phyloP scores from a whole-genome alignment of 1,140 invertebrate species.

The Psilanteris sp. region DNA sequence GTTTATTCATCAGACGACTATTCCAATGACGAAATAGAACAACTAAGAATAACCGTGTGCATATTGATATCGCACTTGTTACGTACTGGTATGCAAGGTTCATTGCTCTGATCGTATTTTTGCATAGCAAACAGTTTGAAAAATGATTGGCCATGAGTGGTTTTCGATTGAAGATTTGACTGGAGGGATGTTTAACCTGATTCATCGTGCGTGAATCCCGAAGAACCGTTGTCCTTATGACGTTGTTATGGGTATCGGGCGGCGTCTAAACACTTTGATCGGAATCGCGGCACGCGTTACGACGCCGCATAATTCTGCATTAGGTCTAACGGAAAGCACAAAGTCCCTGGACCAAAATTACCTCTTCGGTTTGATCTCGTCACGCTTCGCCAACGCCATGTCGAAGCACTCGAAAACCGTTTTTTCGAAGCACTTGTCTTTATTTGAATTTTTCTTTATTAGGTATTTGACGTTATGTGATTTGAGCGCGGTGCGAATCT shows the following conservation, averaged over 20 bases:
- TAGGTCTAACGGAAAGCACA: slow-evolving; percentile 27
- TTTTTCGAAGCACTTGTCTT: slow-evolving; percentile 46
- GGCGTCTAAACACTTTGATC: slow-evolving; percentile 45
- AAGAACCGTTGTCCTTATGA: slow-evolving; percentile 50
- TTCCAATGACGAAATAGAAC: no score
- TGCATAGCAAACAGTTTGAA: slow-evolving; percentile 1
- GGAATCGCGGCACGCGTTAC: slow-evolving; percentile 38
- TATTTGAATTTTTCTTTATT: slow-evolving; percentile 57
- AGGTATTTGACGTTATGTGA: no score
- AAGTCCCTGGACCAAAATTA: slow-evolving; percentile 11
- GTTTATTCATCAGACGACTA: no score
- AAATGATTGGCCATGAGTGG: slow-evolving; percentile 30
- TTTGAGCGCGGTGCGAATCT: no score
- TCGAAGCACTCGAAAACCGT: slow-evolving; percentile 45
- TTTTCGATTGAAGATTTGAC: slow-evolving; percentile 35
- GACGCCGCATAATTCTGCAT: slow-evolving; percentile 52
- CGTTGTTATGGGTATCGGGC: slow-evolving; percentile 1
- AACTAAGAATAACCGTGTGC: slow-evolving; percentile 9
- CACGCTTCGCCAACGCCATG: slow-evolving; percentile 29
- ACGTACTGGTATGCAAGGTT: slow-evolving; percentile 13
- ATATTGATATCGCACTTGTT: slow-evolving; percentile 15
- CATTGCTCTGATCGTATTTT: slow-evolving; percentile 27
- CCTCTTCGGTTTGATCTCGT: background rate
- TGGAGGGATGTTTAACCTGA: slow-evolving; percentile 59
- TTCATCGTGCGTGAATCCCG: slow-evolving; percentile 63